Conservation (phyloP, 2,888 invertebrate genomes). For the Aspidiotus destructor region DNA sequence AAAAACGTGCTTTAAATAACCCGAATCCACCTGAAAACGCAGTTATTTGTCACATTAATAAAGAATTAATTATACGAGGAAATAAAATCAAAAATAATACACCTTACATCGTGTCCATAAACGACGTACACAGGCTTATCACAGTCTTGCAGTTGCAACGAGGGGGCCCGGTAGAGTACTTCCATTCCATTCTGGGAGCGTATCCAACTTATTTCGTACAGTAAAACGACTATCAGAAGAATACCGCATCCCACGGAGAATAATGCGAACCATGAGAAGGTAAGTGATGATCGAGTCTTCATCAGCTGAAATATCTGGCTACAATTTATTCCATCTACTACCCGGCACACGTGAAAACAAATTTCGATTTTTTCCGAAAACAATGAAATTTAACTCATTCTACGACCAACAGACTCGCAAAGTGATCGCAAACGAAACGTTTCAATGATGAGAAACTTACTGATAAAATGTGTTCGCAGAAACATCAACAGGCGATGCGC, state of each 20-base stretch:
- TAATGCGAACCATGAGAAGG: slow-evolving; percentile 18
- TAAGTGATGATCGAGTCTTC: background rate
- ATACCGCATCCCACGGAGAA: slow-evolving; percentile 15
- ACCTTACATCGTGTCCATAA: slow-evolving; percentile 24
- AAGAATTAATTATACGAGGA: no score
- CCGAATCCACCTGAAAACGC: slow-evolving; percentile 47
- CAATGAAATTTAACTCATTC: no score
- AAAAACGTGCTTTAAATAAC: slow-evolving; percentile 70
- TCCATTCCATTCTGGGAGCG: background rate
- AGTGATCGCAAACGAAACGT: no score
- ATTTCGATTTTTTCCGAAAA: no score
- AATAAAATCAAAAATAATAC: no score
- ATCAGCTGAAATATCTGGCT: background rate
- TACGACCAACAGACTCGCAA: no score
- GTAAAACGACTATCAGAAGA: slow-evolving; percentile 7
- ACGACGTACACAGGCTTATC: slow-evolving; percentile 15
- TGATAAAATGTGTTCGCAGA: no score
- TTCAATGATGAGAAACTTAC: no score
- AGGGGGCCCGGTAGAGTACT: no score
- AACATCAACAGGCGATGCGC: no score
- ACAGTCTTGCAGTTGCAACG: background rate
- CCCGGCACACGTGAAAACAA: no score
- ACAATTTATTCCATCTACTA: no score
- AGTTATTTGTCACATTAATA: background rate
- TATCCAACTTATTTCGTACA: slow-evolving; percentile 20